These are phyloP conservation scores for Malaclemys terrapin DNA, from an alignment of 2,113 vertebrate genomes.

Conservation along the genomic window DNA sequence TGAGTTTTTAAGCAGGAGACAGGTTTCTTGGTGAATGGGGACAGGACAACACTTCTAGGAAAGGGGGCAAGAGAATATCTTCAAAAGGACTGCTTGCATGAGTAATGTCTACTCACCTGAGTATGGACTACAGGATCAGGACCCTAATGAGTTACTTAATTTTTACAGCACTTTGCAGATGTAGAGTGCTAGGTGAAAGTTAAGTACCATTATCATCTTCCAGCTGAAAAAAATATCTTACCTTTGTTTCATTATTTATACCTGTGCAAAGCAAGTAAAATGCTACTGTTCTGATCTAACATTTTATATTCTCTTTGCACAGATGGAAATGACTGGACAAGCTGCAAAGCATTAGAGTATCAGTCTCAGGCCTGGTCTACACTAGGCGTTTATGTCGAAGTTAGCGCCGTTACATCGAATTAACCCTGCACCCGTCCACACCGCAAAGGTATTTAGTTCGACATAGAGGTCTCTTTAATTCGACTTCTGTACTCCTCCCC, in stretches of 20 bases:
- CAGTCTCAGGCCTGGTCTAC: too few species aligned
- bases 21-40: not conserved
- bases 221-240: not conserved
- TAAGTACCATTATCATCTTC: not conserved
- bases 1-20: not conserved
- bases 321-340: not conserved
- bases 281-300: not conserved
- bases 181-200: not conserved
- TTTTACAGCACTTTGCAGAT: not conserved
- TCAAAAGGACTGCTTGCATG: not conserved
- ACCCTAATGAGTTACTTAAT: not conserved
- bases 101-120: not conserved
- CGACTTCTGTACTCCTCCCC: too few species aligned
- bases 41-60: not conserved
- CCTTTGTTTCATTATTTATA: not conserved
- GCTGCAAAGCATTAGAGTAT: not conserved
- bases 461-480: too few species aligned
- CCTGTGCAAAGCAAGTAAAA: not conserved
- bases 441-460: too few species aligned
- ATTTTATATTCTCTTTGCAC: not conserved
- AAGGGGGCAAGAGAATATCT: not conserved
- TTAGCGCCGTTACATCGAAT: too few species aligned
- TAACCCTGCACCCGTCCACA: too few species aligned
- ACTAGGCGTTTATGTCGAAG: too few species aligned
- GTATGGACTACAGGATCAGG: not conserved